These are phyloP conservation scores for Zosterops hypoxanthus DNA, from an alignment of 2,113 vertebrate genomes.

Conservation along the genomic window DNA sequence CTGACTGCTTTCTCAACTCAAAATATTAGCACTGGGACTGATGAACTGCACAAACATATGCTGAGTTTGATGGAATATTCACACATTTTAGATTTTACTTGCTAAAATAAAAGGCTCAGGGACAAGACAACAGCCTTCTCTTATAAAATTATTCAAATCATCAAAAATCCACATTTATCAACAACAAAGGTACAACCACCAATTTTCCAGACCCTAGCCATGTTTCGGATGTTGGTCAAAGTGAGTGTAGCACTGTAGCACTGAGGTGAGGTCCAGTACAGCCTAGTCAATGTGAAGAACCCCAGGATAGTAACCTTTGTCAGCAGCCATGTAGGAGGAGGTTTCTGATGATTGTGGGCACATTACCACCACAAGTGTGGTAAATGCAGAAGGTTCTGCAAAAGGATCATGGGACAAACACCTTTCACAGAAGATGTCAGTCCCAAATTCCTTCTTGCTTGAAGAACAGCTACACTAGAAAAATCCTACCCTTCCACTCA, in stretches of 20 bases:
- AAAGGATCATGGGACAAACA: not conserved
- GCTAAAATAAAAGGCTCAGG: not conserved
- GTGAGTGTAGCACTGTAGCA: not conserved
- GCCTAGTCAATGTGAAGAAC: not conserved
- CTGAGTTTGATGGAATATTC: not conserved
- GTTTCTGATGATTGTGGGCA: not conserved
- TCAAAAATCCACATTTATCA: not conserved
- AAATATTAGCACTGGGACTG: not conserved
- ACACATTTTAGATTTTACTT: not conserved
- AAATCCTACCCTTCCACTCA: not conserved
- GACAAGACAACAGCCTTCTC: not conserved
- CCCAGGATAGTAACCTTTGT: not conserved
- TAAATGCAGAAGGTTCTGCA: not conserved
- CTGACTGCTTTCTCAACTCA: not conserved
- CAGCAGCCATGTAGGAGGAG: rapidly evolving
- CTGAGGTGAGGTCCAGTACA: not conserved
- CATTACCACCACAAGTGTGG: not conserved
- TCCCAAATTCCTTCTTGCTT: not conserved
- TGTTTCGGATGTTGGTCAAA: not conserved
- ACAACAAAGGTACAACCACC: not conserved
- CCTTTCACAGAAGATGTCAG: not conserved
- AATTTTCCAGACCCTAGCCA: not conserved
- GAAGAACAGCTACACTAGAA: not conserved
- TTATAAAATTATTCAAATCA: not conserved
- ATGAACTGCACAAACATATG: not conserved